Conservation (phyloP, 2,797 vertebrate genomes). For the Microctenopoma steveboyesi region DNA sequence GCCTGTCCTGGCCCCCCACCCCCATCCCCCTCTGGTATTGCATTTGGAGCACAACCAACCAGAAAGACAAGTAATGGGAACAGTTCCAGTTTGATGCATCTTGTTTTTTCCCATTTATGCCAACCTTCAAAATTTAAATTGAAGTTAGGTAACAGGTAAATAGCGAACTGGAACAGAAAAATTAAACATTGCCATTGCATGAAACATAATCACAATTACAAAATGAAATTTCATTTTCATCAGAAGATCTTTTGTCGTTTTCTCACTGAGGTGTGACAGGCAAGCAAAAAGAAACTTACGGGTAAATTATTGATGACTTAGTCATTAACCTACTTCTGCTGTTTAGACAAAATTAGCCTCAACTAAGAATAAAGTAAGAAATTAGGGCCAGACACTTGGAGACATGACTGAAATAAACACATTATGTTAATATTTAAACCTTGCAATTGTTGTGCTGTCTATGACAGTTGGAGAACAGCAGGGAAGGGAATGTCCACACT, state of each 20-base stretch:
- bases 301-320: slow-evolving; percentile 69
- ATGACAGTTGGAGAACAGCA: slow-evolving; percentile 5
- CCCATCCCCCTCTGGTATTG: slow-evolving; percentile 7
- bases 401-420: slow-evolving; percentile 46
- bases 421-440: slow-evolving; percentile 35
- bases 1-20: slow-evolving; percentile 21
- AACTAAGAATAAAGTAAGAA: slow-evolving; percentile 64
- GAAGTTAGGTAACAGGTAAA: neutral
- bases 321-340: slow-evolving; percentile 71
- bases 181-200: slow-evolving; percentile 3
- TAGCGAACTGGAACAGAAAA: neutral
- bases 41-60: slow-evolving; percentile 54
- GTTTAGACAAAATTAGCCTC: slow-evolving; percentile 60
- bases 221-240: too few species aligned
- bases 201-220: neutral
- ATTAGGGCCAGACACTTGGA: slow-evolving; percentile 62
- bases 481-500: neutral
- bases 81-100: slow-evolving; percentile 50
- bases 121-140: slow-evolving; percentile 44
- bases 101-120: slow-evolving; percentile 47
- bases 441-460: slow-evolving; percentile 7
- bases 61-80: slow-evolving; percentile 36
- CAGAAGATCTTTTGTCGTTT: neutral
- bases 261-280: slow-evolving; percentile 22
- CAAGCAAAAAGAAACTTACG: slow-evolving; percentile 28